Evolutionary conservation across 2,888 invertebrate genomes (phyloP).

Genomic region (Microplitis manilae): DNA sequence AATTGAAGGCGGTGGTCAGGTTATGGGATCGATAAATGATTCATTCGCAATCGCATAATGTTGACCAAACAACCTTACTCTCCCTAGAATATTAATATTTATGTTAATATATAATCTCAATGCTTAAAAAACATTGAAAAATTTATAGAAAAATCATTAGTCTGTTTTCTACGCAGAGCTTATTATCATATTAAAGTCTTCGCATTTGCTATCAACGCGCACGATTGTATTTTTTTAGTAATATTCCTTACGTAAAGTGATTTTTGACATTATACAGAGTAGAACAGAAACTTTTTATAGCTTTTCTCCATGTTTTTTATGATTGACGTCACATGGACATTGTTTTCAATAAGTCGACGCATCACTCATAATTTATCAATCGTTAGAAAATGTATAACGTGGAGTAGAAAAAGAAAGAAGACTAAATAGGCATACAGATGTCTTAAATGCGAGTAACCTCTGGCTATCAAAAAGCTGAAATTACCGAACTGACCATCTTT

Average conservation of each 20-base stretch:
- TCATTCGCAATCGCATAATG: conserved; percentile 63
- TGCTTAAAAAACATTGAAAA: too few species aligned
- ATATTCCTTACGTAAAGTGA: too few species aligned
- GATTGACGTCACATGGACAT: conserved; percentile 56
- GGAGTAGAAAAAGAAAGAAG: conserved; percentile 14
- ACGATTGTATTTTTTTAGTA: too few species aligned
- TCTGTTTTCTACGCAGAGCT: too few species aligned
- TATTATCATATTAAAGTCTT: too few species aligned
- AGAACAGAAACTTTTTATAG: neutral
- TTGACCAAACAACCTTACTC: neutral
- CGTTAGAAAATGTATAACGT: conserved; percentile 27
- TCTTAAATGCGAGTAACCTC: conserved; percentile 66
- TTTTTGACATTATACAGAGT: too few species aligned
- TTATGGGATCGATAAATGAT: conserved; percentile 71
- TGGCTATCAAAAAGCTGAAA: conserved; percentile 60
- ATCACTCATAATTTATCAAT: conserved; percentile 68
- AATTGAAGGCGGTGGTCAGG: conserved; percentile 51
- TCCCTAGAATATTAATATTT: conserved; percentile 11
- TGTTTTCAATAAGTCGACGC: conserved; percentile 69
- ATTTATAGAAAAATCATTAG: too few species aligned
- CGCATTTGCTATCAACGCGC: too few species aligned
- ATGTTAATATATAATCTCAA: neutral
- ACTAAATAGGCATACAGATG: conserved; percentile 64
- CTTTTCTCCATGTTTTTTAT: neutral
- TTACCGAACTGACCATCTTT: conserved; percentile 70